Evolutionary conservation across 2,113 vertebrate species (phyloP).

Genomic region (Emydura subglobosa): DNA sequence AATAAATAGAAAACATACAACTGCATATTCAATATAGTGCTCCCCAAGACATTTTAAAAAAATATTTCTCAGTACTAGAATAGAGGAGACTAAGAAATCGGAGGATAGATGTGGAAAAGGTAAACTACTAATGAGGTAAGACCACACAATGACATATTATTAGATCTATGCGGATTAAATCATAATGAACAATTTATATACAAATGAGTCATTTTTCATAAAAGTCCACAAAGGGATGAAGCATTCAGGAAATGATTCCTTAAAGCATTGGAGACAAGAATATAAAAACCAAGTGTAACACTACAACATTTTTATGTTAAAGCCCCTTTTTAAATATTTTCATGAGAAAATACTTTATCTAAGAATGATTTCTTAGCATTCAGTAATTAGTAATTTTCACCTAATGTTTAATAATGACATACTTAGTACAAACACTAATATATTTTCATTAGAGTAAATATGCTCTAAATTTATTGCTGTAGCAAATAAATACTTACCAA

Average conservation of each 20-base stretch:
- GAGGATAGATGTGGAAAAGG: background rate
- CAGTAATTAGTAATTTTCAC: slow-evolving; percentile 35
- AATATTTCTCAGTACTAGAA: background rate
- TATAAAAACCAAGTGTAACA: slow-evolving; percentile 45
- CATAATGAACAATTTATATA: slow-evolving; percentile 4
- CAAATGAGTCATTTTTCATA: slow-evolving; percentile 8
- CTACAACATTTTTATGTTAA: slow-evolving; percentile 34
- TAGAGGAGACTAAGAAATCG: background rate
- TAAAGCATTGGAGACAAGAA: slow-evolving; percentile 30
- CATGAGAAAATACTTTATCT: slow-evolving; percentile 15
- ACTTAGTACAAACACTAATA: slow-evolving; percentile 32
- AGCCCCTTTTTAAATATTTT: slow-evolving; percentile 19
- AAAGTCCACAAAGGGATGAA: background rate
- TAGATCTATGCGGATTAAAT: background rate
- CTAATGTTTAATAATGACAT: slow-evolving; percentile 22
- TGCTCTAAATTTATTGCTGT: background rate
- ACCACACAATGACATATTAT: background rate
- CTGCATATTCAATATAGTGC: background rate
- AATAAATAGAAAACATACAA: background rate
- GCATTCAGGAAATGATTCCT: slow-evolving; percentile 28
- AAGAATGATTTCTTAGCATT: slow-evolving; percentile 41
- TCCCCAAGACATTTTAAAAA: background rate
- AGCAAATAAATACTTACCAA: background rate
- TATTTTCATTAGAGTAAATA: slow-evolving; percentile 37
- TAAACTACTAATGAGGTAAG: background rate